A percentile compares a stretch with the other conserved stretches of the same genome.
Conservation (phyloP, 2,797 vertebrate genomes). For the Poecilia velifera region DNA sequence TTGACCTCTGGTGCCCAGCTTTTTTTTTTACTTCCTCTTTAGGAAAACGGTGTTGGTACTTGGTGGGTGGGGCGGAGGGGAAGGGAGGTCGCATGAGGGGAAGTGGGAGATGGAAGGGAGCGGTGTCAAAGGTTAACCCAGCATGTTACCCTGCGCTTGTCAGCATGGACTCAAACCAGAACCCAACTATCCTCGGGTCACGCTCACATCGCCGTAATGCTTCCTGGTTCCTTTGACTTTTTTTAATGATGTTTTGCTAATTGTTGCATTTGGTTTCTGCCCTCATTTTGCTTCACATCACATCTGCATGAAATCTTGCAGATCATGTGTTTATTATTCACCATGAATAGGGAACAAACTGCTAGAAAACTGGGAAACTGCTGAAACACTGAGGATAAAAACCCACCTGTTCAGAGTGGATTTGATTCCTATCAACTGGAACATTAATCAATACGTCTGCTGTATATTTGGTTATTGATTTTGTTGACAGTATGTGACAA, state of each 20-base stretch:
- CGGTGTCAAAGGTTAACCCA: slow-evolving; percentile 67
- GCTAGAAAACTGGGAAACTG: too few relatives aligned
- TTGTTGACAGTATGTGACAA: too few relatives aligned
- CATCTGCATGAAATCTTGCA: not conserved
- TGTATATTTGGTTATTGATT: too few relatives aligned
- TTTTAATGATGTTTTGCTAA: not conserved
- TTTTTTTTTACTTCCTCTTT: slow-evolving; percentile 23
- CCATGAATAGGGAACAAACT: too few relatives aligned
- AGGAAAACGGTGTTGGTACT: slow-evolving; percentile 53
- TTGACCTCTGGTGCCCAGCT: slow-evolving; percentile 70
- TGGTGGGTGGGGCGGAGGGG: slow-evolving; percentile 41
- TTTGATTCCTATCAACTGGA: too few relatives aligned
- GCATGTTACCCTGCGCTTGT: slow-evolving; percentile 54
- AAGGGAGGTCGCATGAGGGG: slow-evolving; percentile 20
- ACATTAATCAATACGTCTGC: too few relatives aligned
- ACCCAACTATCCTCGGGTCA: slow-evolving; percentile 25
- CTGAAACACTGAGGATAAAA: too few relatives aligned
- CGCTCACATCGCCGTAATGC: slow-evolving; percentile 6
- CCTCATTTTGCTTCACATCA: not conserved
- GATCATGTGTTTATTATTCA: not conserved
- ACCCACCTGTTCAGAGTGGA: too few relatives aligned
- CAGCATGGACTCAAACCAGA: slow-evolving; percentile 55
- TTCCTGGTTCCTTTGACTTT: slow-evolving; percentile 11
- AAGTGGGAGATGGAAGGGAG: slow-evolving; percentile 22
- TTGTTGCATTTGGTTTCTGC: not conserved